Conservation (phyloP, 2,113 vertebrate genomes). For the Pelecanoides urinatrix region DNA sequence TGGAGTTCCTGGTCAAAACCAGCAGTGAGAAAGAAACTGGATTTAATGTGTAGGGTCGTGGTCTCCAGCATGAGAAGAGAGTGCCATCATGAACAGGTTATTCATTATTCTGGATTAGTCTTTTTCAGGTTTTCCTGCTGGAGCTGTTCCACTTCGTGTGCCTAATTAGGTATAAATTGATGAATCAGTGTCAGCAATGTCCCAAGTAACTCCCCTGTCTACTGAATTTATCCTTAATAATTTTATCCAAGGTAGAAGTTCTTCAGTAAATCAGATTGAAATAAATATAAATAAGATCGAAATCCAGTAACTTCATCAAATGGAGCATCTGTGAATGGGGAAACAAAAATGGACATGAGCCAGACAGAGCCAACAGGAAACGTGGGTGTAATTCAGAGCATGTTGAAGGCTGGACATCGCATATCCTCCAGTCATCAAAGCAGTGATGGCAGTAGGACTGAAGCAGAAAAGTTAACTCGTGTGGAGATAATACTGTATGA, state of each 20-base stretch:
- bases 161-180: background rate
- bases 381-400: rapidly evolving
- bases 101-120: background rate
- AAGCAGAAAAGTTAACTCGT: background rate
- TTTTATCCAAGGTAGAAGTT: background rate
- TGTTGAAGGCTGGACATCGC: background rate
- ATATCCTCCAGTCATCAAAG: background rate
- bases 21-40: background rate
- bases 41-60: background rate
- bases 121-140: background rate
- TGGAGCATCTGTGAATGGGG: background rate
- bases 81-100: background rate
- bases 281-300: background rate
- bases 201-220: background rate
- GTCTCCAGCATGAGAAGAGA: background rate
- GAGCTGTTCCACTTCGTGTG: background rate
- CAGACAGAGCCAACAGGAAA: background rate
- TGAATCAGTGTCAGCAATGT: background rate
- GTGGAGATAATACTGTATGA: background rate
- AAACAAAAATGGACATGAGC: background rate
- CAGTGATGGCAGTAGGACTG: background rate
- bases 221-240: background rate
- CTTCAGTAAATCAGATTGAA: background rate
- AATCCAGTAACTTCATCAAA: background rate
- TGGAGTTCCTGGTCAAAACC: background rate